A percentile compares a stretch with the other conserved stretches of the same genome.
Conservation (phyloP, 64 coral and sea anemone genomes). For the Montipora sp. region DNA sequence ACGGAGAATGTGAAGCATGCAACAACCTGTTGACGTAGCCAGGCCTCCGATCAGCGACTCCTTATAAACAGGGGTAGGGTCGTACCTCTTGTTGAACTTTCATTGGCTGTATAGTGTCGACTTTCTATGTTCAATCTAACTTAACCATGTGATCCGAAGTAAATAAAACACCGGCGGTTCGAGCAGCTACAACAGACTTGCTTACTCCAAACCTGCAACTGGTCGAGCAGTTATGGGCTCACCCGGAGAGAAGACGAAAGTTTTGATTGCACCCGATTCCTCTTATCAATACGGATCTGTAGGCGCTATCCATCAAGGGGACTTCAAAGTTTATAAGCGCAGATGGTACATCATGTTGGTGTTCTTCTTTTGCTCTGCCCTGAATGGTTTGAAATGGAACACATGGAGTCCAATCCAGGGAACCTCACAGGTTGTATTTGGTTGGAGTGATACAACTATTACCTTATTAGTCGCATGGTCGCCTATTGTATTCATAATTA, state of each 20-base stretch:
- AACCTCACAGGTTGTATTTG: slow-evolving; percentile 56
- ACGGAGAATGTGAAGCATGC: too few relatives aligned
- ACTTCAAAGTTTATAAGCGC: slow-evolving; percentile 59
- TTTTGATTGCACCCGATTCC: background rate
- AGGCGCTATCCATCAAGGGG: background rate
- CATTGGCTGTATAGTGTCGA: too few relatives aligned
- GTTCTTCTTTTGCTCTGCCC: slow-evolving; percentile 33
- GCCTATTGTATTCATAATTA: slow-evolving; percentile 20
- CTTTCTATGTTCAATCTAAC: too few relatives aligned
- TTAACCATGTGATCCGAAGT: too few relatives aligned
- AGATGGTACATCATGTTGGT: slow-evolving; percentile 66
- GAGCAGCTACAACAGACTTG: background rate
- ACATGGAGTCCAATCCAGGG: slow-evolving; percentile 66
- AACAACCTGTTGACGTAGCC: too few relatives aligned
- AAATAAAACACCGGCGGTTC: too few relatives aligned
- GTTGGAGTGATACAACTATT: slow-evolving; percentile 53
- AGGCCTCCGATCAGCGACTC: too few relatives aligned
- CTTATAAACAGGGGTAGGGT: too few relatives aligned
- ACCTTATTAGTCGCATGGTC: slow-evolving; percentile 49
- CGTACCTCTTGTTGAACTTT: too few relatives aligned
- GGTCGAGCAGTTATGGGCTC: background rate
- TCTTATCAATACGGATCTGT: background rate
- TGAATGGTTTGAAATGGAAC: slow-evolving; percentile 54
- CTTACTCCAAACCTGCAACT: background rate
- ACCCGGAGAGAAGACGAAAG: slow-evolving; percentile 3